phyloP scores from a whole-genome alignment of 2,888 invertebrate species.

The Loripinus fragilis region DNA sequence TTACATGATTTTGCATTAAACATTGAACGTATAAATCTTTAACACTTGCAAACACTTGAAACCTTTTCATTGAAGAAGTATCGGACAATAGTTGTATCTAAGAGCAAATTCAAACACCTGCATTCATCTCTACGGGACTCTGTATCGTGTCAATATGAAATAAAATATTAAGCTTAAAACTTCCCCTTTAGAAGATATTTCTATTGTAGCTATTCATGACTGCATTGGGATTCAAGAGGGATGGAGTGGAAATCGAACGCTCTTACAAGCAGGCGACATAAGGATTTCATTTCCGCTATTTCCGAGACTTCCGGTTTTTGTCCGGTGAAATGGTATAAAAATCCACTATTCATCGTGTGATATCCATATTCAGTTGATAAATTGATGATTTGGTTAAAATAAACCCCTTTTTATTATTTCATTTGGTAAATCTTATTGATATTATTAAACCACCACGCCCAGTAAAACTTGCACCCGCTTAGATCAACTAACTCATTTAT shows the following conservation, averaged over 20 bases:
- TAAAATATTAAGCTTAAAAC: conserved; percentile 62
- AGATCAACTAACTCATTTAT: no score
- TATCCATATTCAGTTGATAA: background rate
- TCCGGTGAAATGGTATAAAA: conserved; percentile 53
- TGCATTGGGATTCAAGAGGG: conserved; percentile 42
- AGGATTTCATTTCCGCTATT: conserved; percentile 61
- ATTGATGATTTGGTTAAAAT: background rate
- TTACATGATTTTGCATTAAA: conserved; percentile 15
- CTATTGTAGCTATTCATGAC: conserved; percentile 47
- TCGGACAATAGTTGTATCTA: background rate
- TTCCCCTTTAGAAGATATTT: conserved; percentile 47
- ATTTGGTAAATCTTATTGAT: no score
- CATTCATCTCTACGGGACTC: conserved; percentile 44
- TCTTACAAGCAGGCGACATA: conserved; percentile 49
- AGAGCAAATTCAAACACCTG: conserved; percentile 36
- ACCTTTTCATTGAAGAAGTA: background rate
- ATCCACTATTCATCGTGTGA: conserved; percentile 20
- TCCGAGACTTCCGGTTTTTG: conserved; percentile 51
- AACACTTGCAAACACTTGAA: conserved; percentile 11
- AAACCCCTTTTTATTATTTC: background rate
- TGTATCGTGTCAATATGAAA: conserved; percentile 52
- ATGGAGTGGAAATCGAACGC: conserved; percentile 43
- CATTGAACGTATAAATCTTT: conserved; percentile 16
- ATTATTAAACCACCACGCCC: no score
- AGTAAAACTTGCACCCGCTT: no score